phyloP scores from a whole-genome alignment of 2,888 invertebrate genomes.

The Netelia inedita region DNA sequence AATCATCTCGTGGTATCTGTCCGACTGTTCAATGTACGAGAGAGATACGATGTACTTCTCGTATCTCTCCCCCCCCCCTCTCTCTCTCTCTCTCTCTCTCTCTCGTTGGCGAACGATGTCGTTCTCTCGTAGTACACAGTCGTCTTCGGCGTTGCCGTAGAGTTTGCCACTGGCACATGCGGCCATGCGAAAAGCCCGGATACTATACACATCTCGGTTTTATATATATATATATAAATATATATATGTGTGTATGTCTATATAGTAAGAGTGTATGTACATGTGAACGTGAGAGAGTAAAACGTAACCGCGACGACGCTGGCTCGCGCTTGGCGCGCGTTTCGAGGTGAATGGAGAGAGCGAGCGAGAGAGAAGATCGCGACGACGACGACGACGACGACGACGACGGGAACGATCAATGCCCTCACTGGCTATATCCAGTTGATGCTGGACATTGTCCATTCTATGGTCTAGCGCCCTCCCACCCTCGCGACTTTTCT shows the following conservation, averaged over 20 bases:
- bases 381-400: constrained; percentile 13
- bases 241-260: background rate
- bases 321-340: constrained; percentile 55
- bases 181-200: constrained; percentile 63
- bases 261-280: background rate
- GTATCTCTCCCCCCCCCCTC: background rate
- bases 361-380: constrained; percentile 29
- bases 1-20: constrained; percentile 52
- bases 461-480: constrained; percentile 50
- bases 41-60: constrained; percentile 50
- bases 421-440: constrained; percentile 75
- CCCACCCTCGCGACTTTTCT: constrained; percentile 22
- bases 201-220: constrained; percentile 2
- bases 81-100: background rate
- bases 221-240: constrained; percentile 12
- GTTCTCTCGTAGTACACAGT: constrained; percentile 45
- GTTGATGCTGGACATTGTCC: constrained; percentile 59
- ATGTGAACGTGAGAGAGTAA: constrained; percentile 60
- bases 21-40: constrained; percentile 44
- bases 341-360: constrained; percentile 65
- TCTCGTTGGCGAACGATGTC: constrained; percentile 34
- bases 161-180: constrained; percentile 52
- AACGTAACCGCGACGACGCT: constrained; percentile 55
- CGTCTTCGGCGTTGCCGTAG: constrained; percentile 17
- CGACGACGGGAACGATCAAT: constrained; percentile 77